Evolutionary conservation across 2,888 invertebrate species (phyloP).

Genomic region (Stenodera caucasica): DNA sequence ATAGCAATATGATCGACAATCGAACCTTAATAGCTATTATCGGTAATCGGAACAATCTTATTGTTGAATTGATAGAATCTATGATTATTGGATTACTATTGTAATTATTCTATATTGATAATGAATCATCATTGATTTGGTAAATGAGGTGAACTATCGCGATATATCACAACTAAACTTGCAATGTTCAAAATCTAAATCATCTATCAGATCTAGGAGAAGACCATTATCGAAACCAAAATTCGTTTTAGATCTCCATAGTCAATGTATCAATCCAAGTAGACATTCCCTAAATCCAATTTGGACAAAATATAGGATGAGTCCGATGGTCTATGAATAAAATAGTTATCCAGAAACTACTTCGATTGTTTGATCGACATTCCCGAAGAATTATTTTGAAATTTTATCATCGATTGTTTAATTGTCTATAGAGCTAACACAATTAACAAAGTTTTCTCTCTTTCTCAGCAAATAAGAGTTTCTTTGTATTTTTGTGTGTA

Average conservation of each 20-base stretch:
- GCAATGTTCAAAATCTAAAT: slow-evolving; percentile 14
- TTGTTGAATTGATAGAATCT: neutral
- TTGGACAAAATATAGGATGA: neutral
- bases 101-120: slow-evolving; percentile 50
- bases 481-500: neutral
- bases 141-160: slow-evolving; percentile 52
- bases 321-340: neutral
- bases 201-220: slow-evolving; percentile 15
- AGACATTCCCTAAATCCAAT: neutral
- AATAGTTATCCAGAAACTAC: neutral
- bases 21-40: neutral
- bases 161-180: slow-evolving; percentile 42
- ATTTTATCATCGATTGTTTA: neutral
- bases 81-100: slow-evolving; percentile 46
- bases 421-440: neutral
- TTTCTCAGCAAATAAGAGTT: neutral
- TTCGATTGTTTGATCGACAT: neutral
- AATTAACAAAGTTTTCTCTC: neutral
- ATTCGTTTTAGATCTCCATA: neutral
- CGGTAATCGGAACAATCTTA: neutral
- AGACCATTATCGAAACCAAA: neutral
- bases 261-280: neutral
- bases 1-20: neutral
- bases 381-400: neutral
- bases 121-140: slow-evolving; percentile 51